Base-by-base conservation (phyloP, 2,888 invertebrate genomes). In the Drosophila infuscata region DNA sequence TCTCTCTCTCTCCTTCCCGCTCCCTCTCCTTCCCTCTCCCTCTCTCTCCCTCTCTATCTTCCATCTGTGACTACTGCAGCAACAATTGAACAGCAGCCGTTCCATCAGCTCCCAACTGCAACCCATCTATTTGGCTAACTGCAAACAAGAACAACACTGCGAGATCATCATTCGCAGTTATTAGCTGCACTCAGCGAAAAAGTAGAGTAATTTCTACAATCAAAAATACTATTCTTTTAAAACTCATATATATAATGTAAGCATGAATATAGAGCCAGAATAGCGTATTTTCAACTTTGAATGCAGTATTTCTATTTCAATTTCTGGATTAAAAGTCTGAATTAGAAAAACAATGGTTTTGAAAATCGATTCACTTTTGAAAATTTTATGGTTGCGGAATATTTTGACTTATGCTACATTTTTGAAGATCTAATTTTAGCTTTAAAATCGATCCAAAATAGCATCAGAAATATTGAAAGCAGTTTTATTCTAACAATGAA, bases 151-250 rank as follows among this genome's bases (percentile, higher is more conserved):
- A 20, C 59, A 43, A 33, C 25, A n/a, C 15, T 12, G 25, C 12
- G 12, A 61, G 76, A 53, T 63, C 70, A 67, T 69, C 78, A 74
- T 71, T 63, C 57, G 72, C 69, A 76, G 66, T 43, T 66, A 70
- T 72, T 64, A 51, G 38, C 58, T 59, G 63, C 56, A 56, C 56
- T 56, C 38, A 17, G 8, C 12, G 12, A 38, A 56, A 25, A 25
- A 7, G 1, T 25, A 11, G 5, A 6, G 49, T 4, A 49, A 9
- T 17, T 29, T 25, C 0, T 15, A 2, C 3, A 46, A 12, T 20
- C 1, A 8, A 6, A 20, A 12, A 20, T 12, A 25, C 3, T 25
- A 25, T 3, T 2, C 25, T 25, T 25, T 25, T 25, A 25, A 25
- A 25, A 25, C 25, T 25, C 25, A 25, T 2, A 3, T 25, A 43